These are phyloP conservation scores for Paraescarpia echinospica DNA, from an alignment of 1,140 invertebrate genomes.

Conservation along the genomic window DNA sequence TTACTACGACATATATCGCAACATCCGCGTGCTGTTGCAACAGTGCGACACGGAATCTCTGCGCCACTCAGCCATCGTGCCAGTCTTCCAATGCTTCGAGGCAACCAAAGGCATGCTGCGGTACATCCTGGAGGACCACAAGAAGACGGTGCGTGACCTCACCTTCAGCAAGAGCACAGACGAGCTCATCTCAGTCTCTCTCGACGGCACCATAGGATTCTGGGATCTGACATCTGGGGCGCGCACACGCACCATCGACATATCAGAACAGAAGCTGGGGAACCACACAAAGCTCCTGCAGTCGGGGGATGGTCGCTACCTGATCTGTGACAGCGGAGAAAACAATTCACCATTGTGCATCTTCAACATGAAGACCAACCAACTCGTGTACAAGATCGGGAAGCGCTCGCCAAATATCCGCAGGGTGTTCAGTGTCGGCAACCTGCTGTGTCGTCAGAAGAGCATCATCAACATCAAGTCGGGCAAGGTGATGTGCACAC, in stretches of 20 bases:
- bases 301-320: conserved; percentile 28
- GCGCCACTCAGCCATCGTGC: conserved; percentile 28
- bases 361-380: conserved; percentile 27
- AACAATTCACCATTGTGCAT: conserved; percentile 23
- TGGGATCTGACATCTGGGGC: conserved; percentile 30
- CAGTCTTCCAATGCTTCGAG: conserved; percentile 31
- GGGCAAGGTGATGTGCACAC: conserved; percentile 18
- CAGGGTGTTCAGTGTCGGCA: conserved; percentile 24
- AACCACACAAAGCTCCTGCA: conserved; percentile 27
- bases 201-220: conserved; percentile 26
- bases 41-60: conserved; percentile 26
- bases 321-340: conserved; percentile 27
- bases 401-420: conserved; percentile 5
- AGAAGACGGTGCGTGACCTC: conserved; percentile 23
- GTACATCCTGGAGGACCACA: conserved; percentile 29
- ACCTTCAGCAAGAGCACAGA: conserved; percentile 26
- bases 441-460: conserved; percentile 29
- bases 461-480: conserved; percentile 27
- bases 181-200: conserved; percentile 31
- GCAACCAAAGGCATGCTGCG: conserved; percentile 23
- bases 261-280: conserved; percentile 22
- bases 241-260: conserved; percentile 28
- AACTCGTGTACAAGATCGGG: conserved; percentile 23
- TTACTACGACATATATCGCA: conserved; percentile 58
- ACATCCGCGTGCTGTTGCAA: conserved; percentile 77